Evolutionary conservation across 2,888 invertebrate genomes (phyloP), one percentile per base, ranked within the genome.

Genomic region (Pherbina coryleti): DNA sequence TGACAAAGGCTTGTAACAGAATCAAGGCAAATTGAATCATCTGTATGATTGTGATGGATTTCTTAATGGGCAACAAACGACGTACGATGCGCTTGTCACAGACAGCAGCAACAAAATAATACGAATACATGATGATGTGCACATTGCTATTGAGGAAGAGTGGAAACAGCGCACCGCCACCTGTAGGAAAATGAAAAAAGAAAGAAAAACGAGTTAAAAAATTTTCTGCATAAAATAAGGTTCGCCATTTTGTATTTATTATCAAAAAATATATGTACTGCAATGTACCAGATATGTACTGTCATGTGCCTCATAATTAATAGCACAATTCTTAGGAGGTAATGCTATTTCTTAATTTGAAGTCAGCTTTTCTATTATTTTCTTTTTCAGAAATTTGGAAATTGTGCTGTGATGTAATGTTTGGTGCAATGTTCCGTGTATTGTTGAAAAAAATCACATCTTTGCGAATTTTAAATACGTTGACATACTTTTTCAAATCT

Each of bases 41-140:
- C 90, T 95, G 95, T 82, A 94, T 87, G 37, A 91, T 87, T 3
- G 92, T 92, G 31, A 92, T 88, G 88, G 91, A 91, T 84, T 91
- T 92, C 87, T 95, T 95, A 86, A 93, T 91, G 79, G 91, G 92
- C 75, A 86, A 86, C 57, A 94, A 88, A 79, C 88, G 88, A 28
- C 90, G 91, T 84, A 93, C 92, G 82, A 92, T 88, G 57, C 86
- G 84, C 5, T 92, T 91, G 80, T 93, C 84, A 25, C 84, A 93
- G 78, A 93, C 91, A 77, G 93, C 92, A 0, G 94, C 90, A 0
- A 94, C 85, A 14, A 94, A 90, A 86, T 95, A 95, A 88, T 95
- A 95, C 7, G 91, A 91, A 86, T 95, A 95, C 95, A 95, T 95
- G n/a, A 95, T 86, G 4, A 94, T 91, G 84, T 95, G 95, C 2